phyloP scores from a whole-genome alignment of 2,113 vertebrate species.

The Raja brachyura region DNA sequence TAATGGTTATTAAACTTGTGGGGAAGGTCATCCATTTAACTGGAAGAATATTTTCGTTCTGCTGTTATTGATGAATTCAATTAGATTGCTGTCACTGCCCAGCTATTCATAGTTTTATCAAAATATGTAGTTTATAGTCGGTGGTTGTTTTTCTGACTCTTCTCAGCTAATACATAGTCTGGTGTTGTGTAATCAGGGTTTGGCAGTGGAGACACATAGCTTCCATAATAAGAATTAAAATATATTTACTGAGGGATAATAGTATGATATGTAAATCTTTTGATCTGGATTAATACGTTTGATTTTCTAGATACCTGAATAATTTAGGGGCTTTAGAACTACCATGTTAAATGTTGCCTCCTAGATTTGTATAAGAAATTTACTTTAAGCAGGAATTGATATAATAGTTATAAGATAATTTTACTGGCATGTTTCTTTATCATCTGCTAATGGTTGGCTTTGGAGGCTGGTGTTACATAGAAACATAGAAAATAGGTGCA shows the following conservation, averaged over 20 bases:
- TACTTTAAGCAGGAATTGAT: neutral
- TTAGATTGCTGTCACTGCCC: neutral
- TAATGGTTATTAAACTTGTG: neutral
- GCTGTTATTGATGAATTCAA: neutral
- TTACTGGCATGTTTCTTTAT: slow-evolving; percentile 2
- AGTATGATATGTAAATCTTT: neutral
- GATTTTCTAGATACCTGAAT: neutral
- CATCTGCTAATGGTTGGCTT: neutral
- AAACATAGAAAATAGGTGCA: too few relatives aligned
- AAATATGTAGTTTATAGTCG: neutral
- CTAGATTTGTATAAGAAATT: neutral
- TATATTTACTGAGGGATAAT: slow-evolving; percentile 13
- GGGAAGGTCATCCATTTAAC: neutral
- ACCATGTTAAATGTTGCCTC: neutral
- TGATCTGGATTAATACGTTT: neutral
- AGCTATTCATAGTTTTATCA: neutral
- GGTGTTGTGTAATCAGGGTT: neutral
- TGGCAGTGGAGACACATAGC: neutral
- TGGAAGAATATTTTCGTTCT: neutral
- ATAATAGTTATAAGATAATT: neutral
- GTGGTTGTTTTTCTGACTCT: neutral
- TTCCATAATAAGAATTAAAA: slow-evolving; percentile 20
- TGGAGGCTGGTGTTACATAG: neutral
- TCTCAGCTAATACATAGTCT: neutral
- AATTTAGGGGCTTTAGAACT: neutral